Base-by-base conservation (phyloP, 2,888 invertebrate genomes). In the Rhaphigaster nebulosa region DNA sequence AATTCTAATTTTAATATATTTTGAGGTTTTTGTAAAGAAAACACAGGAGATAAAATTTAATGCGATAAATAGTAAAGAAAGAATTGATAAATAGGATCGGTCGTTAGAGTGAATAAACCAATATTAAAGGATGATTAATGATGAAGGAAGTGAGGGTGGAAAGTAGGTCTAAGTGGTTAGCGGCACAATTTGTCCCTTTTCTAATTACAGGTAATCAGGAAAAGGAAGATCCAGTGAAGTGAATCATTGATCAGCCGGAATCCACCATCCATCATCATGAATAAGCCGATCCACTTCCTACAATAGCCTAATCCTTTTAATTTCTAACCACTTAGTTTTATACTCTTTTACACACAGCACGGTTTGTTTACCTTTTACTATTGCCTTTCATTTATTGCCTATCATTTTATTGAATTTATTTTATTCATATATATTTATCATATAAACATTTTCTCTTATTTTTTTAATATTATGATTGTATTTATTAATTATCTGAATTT, bases 81-180 rank as follows among this genome's bases (percentile, higher is more conserved):
- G 87, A 87, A 90, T 87, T 90, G 91, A 90, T 89, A n/a, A 65
- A 76, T 29, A 41, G 45, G 90, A 92, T 91, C 45, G 84, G 84
- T 84, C 23, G 45, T 84, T 45, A 84, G 84, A 84, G 1, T 34
- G 41, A 84, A 84, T 84, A 45, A 84, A 84, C 45, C 41, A 84
- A 84, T 84, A 84, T 45, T 91, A 87, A 91, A 90, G 90, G 90
- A 90, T 91, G 91, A 91, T 90, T 90, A 91, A 90, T 90, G 91
- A 90, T 88, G 91, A 60, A 87, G 89, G 90, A 87, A 90, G 90
- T 90, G 90, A 54, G 91, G 88, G 90, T 91, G 90, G 90, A 87
- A 88, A 56, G 92, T 91, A 91, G 91, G 90, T 84, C 92, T 89
- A 52, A 89, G 89, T 70, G 89, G 89, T 70, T 65, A 29, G 60